phyloP scores from a whole-genome alignment of 2,113 vertebrate species.

The Chaenogobius annularis region DNA sequence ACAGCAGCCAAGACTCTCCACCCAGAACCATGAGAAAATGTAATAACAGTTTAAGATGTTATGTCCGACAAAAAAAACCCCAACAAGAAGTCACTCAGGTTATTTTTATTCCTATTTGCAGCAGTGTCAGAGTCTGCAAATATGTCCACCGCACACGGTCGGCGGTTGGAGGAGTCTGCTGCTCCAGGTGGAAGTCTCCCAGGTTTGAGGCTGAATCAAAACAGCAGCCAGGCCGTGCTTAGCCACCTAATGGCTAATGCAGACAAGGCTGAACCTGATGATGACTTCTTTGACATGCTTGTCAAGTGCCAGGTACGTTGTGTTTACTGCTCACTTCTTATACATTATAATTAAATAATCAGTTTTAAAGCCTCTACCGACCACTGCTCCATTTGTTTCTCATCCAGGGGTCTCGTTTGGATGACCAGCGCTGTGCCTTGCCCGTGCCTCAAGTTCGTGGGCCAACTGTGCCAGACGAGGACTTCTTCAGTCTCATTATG shows the following conservation, averaged over 20 bases:
- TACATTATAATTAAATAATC: not conserved
- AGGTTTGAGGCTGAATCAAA: constrained; percentile 81
- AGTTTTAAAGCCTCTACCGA: not conserved
- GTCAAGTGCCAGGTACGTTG: constrained; percentile 88
- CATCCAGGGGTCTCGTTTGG: constrained; percentile 87
- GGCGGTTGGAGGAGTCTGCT: constrained; percentile 83
- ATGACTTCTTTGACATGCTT: constrained; percentile 93
- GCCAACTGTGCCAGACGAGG: constrained; percentile 92
- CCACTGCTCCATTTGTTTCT: not conserved
- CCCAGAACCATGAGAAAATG: constrained; percentile 81
- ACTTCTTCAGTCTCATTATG: constrained; percentile 97
- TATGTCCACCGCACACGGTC: constrained; percentile 81
- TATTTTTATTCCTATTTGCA: constrained; percentile 40
- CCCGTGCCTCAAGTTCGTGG: constrained; percentile 82
- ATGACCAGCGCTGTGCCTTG: constrained; percentile 94
- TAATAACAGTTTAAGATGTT: constrained; percentile 50
- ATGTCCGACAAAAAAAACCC: not conserved
- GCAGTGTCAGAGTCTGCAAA: constrained; percentile 78
- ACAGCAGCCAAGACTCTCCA: constrained; percentile 68
- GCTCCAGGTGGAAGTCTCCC: constrained; percentile 79
- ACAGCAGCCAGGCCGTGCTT: constrained; percentile 73
- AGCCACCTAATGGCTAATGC: constrained; percentile 80
- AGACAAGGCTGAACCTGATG: constrained; percentile 81
- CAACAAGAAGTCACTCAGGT: not conserved
- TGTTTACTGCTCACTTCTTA: not conserved